Conservation (phyloP, 2,113 vertebrate genomes). For the Triplophysa dalaica region DNA sequence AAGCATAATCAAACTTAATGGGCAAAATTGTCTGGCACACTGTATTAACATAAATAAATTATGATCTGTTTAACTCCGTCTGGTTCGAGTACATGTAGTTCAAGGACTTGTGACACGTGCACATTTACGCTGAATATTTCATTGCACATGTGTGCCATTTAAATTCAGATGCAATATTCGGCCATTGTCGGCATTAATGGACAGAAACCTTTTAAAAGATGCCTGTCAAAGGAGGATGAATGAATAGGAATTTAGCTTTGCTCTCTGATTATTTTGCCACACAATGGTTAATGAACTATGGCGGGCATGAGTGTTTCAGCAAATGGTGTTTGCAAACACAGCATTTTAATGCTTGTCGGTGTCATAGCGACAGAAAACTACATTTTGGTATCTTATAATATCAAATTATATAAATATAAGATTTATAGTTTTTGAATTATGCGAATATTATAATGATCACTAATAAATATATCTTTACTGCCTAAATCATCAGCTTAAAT, state of each 20-base stretch:
- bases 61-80: neutral
- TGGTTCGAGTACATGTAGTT: slow-evolving; percentile 12
- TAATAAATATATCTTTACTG: too few relatives aligned
- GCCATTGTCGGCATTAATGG: slow-evolving; percentile 43
- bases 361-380: neutral
- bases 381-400: neutral
- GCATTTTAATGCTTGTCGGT: slow-evolving; percentile 17
- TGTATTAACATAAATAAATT: slow-evolving; percentile 26
- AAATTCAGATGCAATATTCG: slow-evolving; percentile 20
- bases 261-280: slow-evolving; percentile 9
- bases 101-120: neutral
- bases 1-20: slow-evolving; percentile 60
- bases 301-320: slow-evolving; percentile 9
- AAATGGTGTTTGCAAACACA: slow-evolving; percentile 19
- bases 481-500: neutral
- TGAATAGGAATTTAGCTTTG: slow-evolving; percentile 8
- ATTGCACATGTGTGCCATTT: neutral
- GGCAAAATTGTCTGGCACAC: slow-evolving; percentile 53
- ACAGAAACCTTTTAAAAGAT: slow-evolving; percentile 32
- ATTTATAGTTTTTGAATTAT: neutral
- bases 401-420: neutral
- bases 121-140: slow-evolving; percentile 21
- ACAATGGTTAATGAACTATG: slow-evolving; percentile 15
- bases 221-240: slow-evolving; percentile 19
- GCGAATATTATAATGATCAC: neutral